Evolutionary conservation across 2,797 vertebrate species (phyloP), one percentile per base, ranked within the genome.

Genomic region (Sebastolobus alascanus): DNA sequence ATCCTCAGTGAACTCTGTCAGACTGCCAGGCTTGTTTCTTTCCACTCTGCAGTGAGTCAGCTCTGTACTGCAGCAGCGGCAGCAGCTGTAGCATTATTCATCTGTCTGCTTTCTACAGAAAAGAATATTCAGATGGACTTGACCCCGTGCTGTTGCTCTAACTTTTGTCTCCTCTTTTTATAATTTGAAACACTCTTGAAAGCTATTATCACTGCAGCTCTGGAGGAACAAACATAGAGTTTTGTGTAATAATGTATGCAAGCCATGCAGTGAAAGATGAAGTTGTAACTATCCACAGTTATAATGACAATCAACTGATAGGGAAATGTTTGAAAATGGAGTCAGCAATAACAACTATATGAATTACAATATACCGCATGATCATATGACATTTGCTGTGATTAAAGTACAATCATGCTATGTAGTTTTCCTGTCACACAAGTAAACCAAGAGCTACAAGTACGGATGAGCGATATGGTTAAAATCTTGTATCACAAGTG

Each of bases 11-110:
- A 88, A 78, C 78, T 82, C 73, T 31, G n/a, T n/a, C 63, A 73
- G 71, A 79, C 40, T 71, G 54, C 69, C 31, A 67, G 68, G 64
- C 33, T 73, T 72, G 63, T 76, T 87, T 86, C 68, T 79, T 64
- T 88, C 67, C 75, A 72, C 75, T 82, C 84, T 85, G 90, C 80
- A 77, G 82, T 84, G 90, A 89, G 84, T 93, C 88, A 90, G 88
- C 79, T 56, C 31, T 37, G 66, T 83, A 37, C 68, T 85, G 85
- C 91, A 79, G 86, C 87, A 82, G 71, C 84, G 85, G 79, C 64
- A 72, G 40, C 12, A 46, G 46, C 25, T 59, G 52, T 5, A 33
- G 22, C 72, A 73, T 71, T 84, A 77, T 89, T 90, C 50, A 67
- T 81, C 67, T 58, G 66, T 86, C 61, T 87, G 54, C 33, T 74